Evolutionary conservation across 2,113 vertebrate genomes (phyloP), one percentile per base, ranked within the genome.

Genomic region (Piprites chloris): DNA sequence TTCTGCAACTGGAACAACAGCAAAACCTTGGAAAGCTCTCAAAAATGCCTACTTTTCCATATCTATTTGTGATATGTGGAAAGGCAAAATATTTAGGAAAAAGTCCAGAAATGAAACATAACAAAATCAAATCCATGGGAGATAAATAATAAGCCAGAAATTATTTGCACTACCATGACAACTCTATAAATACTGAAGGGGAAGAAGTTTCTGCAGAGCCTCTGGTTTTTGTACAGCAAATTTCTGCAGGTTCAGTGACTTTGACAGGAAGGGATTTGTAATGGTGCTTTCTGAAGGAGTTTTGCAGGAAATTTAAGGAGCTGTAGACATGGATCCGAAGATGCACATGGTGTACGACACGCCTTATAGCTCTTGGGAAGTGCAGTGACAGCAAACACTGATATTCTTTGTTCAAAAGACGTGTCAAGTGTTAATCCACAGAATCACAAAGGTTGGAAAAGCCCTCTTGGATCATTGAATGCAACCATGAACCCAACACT

Each of bases 261-360:
- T 71, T 19, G 39, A 21, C 9, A 28, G 50, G 19, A 42, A 42
- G 42, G 50, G 56, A 26, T 74, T 62, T 46, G 3, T 5, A 27
- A 26, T 0, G 16, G 24, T 1, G 3, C 16, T 71, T 74, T 46
- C 44, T 44, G 49, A 27, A 50, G 55, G n/a, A 44, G 41, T 11
- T 55, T 3, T 19, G 56, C 6, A 56, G 69, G 47, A 9, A 14
- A 20, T 52, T 7, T 1, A 7, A 35, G 46, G 50, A 90, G 37
- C 14, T 74, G 20, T 63, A 4, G 4, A 30, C 72, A 6, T 0
- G 2, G 44, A 30, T 19, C n/a, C 58, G 32, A 53, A 28, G 2
- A 2, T 0, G 2, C n/a, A 13, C 23, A 2, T 0, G 1, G 49
- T 59, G 14, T 5, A 24, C 10, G 52, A 17, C 30, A 9, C 16